These are phyloP conservation scores for Piaya cayana DNA, from an alignment of 2,113 vertebrate genomes.

Conservation along the genomic window DNA sequence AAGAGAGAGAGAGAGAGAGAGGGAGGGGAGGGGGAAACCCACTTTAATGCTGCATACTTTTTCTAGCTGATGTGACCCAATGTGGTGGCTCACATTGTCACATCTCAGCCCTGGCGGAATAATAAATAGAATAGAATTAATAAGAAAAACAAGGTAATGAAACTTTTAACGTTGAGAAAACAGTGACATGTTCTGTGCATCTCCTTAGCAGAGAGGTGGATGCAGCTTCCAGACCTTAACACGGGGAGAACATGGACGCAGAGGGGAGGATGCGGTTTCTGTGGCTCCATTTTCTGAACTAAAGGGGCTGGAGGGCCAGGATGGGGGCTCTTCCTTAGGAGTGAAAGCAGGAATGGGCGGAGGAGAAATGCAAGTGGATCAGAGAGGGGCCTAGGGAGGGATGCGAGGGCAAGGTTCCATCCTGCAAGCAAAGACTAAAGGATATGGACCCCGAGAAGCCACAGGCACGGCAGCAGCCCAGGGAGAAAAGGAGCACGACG, in stretches of 20 bases:
- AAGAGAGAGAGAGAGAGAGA: conserved; percentile 37
- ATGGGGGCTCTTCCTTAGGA: neutral
- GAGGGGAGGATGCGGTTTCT: conserved; percentile 58
- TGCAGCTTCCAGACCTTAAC: conserved; percentile 77
- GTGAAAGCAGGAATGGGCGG: neutral
- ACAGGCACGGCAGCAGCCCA: neutral
- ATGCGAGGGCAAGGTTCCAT: neutral
- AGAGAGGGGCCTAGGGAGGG: neutral
- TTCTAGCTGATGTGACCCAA: conserved; percentile 90
- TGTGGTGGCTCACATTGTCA: conserved; percentile 89
- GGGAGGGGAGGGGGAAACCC: conserved; percentile 82
- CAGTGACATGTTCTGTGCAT: conserved; percentile 76
- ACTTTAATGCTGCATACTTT: conserved; percentile 89
- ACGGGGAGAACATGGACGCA: conserved; percentile 69
- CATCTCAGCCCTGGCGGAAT: conserved; percentile 89
- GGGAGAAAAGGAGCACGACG: neutral
- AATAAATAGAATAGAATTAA: conserved; percentile 74
- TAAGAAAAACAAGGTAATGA: conserved; percentile 76
- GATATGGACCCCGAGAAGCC: rapidly evolving
- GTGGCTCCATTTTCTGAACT: conserved; percentile 77
- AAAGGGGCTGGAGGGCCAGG: neutral
- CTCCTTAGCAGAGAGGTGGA: conserved; percentile 74
- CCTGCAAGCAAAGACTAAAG: neutral
- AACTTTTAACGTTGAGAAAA: conserved; percentile 66
- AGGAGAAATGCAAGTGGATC: neutral